These are phyloP conservation scores for Triops cancriformis DNA, from an alignment of 1,140 invertebrate genomes.

Conservation along the genomic window DNA sequence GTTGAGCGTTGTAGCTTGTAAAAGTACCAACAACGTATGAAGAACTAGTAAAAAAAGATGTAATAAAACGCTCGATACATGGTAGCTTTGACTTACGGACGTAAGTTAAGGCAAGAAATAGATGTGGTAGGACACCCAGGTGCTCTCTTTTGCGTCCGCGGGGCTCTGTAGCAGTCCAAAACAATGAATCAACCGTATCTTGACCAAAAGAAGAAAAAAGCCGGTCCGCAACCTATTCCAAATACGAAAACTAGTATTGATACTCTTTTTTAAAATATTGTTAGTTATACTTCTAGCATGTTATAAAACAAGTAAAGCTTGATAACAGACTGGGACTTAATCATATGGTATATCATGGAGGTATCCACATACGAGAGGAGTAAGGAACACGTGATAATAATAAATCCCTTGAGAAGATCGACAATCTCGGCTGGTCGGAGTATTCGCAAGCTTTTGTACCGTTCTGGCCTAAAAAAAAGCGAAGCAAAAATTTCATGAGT, in stretches of 20 bases:
- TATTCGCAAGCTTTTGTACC: constrained; percentile 32
- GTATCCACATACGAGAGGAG: constrained; percentile 88
- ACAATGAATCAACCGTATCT: constrained; percentile 88
- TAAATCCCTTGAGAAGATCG: constrained; percentile 86
- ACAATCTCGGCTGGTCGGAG: constrained; percentile 89
- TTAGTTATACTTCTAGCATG: constrained; percentile 81
- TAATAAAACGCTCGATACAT: neutral
- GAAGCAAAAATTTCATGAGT: neutral
- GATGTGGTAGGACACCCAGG: constrained; percentile 76
- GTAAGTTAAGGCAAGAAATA: constrained; percentile 81
- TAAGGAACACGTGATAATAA: constrained; percentile 73
- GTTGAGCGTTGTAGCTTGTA: constrained; percentile 93
- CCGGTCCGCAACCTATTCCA: constrained; percentile 66
- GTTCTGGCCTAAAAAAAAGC: neutral
- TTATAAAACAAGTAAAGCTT: constrained; percentile 99
- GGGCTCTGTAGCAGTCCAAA: constrained; percentile 96
- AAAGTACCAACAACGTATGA: constrained; percentile 83
- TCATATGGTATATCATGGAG: constrained; percentile 96
- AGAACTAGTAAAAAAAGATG: constrained; percentile 50
- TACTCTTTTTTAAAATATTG: neutral
- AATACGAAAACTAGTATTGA: constrained; percentile 16
- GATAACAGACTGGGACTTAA: constrained; percentile 97
- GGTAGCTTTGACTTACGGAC: constrained; percentile 76
- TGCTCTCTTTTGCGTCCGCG: constrained; percentile 69
- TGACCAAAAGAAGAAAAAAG: constrained; percentile 96